Evolutionary conservation across 2,113 vertebrate genomes (phyloP).

Genomic region (Rostratula benghalensis): DNA sequence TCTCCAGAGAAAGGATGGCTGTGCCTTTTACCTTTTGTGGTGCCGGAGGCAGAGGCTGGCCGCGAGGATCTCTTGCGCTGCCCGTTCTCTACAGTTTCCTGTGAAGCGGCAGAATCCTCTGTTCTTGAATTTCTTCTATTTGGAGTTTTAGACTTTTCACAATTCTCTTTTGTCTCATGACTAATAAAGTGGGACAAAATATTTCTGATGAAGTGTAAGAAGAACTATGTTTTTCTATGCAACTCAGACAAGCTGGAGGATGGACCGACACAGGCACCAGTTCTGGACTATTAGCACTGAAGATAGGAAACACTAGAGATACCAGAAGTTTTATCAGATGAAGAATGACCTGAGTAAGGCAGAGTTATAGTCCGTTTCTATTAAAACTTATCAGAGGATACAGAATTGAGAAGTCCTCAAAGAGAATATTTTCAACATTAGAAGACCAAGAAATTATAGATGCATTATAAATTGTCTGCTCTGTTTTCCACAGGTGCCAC

Average conservation of each 20-base stretch:
- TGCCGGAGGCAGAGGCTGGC: slow-evolving; percentile 82
- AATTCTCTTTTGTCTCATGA: slow-evolving; percentile 84
- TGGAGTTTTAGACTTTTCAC: slow-evolving; percentile 92
- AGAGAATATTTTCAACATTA: slow-evolving; percentile 63
- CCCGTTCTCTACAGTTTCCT: slow-evolving; percentile 87
- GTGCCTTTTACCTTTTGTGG: slow-evolving; percentile 83
- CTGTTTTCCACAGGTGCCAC: slow-evolving; percentile 65
- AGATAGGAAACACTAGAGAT: slow-evolving; percentile 37
- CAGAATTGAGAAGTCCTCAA: slow-evolving; percentile 67
- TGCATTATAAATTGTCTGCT: slow-evolving; percentile 64
- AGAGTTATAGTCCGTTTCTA: slow-evolving; percentile 57
- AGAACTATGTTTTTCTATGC: slow-evolving; percentile 49
- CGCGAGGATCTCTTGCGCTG: slow-evolving; percentile 90
- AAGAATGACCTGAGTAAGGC: slow-evolving; percentile 60
- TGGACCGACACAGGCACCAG: slow-evolving; percentile 29
- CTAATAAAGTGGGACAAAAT: slow-evolving; percentile 74
- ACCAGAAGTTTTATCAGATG: slow-evolving; percentile 57
- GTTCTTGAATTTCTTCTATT: slow-evolving; percentile 92
- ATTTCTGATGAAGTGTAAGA: slow-evolving; percentile 70
- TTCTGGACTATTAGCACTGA: slow-evolving; percentile 52
- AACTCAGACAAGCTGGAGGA: slow-evolving; percentile 59
- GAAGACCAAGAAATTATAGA: slow-evolving; percentile 59
- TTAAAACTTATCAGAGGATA: slow-evolving; percentile 60
- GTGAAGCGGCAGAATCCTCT: slow-evolving; percentile 84
- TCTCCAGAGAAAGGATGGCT: background rate